A percentile compares a stretch with the other conserved stretches of the same genome.
These are phyloP conservation scores for Pedionomus torquatus DNA, from an alignment of 2,113 vertebrate species.

Conservation along the genomic window DNA sequence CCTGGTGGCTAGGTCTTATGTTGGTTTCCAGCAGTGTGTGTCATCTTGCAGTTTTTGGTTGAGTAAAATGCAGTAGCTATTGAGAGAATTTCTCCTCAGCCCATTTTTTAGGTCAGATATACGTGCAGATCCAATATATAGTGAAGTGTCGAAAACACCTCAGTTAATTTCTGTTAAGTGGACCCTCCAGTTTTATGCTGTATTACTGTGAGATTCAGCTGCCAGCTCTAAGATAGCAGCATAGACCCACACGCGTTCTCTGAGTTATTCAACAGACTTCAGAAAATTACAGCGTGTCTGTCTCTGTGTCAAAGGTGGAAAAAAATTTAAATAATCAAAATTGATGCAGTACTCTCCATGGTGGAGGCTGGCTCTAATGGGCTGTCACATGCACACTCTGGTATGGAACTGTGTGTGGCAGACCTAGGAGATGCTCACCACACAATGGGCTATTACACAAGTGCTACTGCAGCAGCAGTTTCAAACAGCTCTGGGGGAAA, in stretches of 20 bases:
- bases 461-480: slow-evolving; percentile 49
- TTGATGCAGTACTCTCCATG: background rate
- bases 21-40: background rate
- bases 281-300: slow-evolving; percentile 13
- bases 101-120: background rate
- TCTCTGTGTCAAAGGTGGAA: background rate
- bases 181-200: background rate
- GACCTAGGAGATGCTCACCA: background rate
- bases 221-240: background rate
- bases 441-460: background rate
- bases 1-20: background rate
- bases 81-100: background rate
- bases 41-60: background rate
- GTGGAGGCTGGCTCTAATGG: background rate
- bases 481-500: slow-evolving; percentile 1
- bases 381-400: background rate
- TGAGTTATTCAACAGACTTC: background rate
- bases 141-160: background rate
- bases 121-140: background rate
- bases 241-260: background rate
- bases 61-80: background rate
- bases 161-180: background rate
- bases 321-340: slow-evolving; percentile 36
- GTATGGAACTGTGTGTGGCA: background rate
- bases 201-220: background rate